phyloP scores from a whole-genome alignment of 1,140 invertebrate species.

The Rhizoglyphus robini region DNA sequence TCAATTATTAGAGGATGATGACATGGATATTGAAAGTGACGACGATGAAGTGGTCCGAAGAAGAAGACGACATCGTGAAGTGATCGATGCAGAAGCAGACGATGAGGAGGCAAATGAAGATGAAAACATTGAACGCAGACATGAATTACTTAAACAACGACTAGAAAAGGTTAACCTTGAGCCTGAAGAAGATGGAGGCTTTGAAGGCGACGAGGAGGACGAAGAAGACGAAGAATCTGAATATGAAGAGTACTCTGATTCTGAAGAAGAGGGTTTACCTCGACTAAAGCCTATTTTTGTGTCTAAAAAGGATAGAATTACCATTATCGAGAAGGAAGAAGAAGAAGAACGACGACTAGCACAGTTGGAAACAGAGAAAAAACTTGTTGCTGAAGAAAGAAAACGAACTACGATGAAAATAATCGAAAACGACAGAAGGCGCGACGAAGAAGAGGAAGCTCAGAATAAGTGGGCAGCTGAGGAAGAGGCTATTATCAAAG shows the following conservation, averaged over 20 bases:
- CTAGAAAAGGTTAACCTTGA: slow-evolving; percentile 38
- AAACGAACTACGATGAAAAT: slow-evolving; percentile 68
- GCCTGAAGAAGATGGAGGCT: slow-evolving; percentile 28
- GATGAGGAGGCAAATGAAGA: slow-evolving; percentile 32
- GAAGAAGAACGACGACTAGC: slow-evolving; percentile 56
- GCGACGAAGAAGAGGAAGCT: slow-evolving; percentile 56
- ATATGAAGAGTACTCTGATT: slow-evolving; percentile 70
- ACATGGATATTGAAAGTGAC: slow-evolving; percentile 16
- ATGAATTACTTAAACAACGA: slow-evolving; percentile 37
- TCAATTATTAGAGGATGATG: not conserved
- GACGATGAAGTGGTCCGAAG: slow-evolving; percentile 22
- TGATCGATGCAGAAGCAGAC: slow-evolving; percentile 11
- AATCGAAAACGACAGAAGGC: slow-evolving; percentile 73
- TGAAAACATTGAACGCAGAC: slow-evolving; percentile 48
- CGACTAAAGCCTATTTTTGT: slow-evolving; percentile 94
- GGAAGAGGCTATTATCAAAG: slow-evolving; percentile 35
- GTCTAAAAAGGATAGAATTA: slow-evolving; percentile 79
- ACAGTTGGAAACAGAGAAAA: slow-evolving; percentile 26
- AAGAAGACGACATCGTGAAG: slow-evolving; percentile 17
- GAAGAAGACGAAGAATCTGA: slow-evolving; percentile 46
- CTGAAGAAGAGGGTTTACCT: slow-evolving; percentile 50
- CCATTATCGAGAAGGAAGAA: slow-evolving; percentile 80
- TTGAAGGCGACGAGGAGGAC: slow-evolving; percentile 32
- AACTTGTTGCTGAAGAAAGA: slow-evolving; percentile 64
- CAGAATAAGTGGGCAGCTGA: slow-evolving; percentile 36